phyloP scores from a whole-genome alignment of 2,888 invertebrate species.

The Melipona beecheii region DNA sequence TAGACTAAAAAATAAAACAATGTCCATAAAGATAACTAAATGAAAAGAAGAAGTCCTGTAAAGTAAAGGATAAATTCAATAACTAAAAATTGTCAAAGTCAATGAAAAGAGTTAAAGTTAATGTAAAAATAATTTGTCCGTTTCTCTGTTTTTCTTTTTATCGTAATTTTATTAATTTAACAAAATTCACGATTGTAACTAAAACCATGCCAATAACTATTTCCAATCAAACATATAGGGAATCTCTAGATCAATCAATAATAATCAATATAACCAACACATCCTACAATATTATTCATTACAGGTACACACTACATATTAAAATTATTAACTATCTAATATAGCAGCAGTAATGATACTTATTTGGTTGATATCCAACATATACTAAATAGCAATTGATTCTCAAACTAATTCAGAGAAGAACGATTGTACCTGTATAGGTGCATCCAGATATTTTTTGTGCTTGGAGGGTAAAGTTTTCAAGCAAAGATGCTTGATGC shows the following conservation, averaged over 20 bases:
- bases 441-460: constrained; percentile 77
- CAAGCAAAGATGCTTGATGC: constrained; percentile 70
- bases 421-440: constrained; percentile 79
- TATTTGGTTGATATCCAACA: constrained; percentile 22
- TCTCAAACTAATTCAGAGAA: constrained; percentile 45
- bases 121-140: neutral
- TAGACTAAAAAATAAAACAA: neutral
- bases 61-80: neutral
- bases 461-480: constrained; percentile 71
- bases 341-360: constrained; percentile 28
- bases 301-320: constrained; percentile 46
- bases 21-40: neutral
- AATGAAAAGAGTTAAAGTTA: neutral
- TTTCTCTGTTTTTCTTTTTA: neutral
- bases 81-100: neutral
- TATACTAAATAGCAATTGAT: constrained; percentile 42
- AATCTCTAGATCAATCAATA: neutral
- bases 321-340: constrained; percentile 54
- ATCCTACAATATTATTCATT: constrained; percentile 16
- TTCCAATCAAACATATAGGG: constrained; percentile 4
- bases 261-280: constrained; percentile 2
- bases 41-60: neutral
- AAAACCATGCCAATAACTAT: constrained; percentile 12
- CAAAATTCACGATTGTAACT: constrained; percentile 7
- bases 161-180: constrained; percentile 14